phyloP scores from a whole-genome alignment of 2,888 invertebrate species.

The Fabriciana adippe region DNA sequence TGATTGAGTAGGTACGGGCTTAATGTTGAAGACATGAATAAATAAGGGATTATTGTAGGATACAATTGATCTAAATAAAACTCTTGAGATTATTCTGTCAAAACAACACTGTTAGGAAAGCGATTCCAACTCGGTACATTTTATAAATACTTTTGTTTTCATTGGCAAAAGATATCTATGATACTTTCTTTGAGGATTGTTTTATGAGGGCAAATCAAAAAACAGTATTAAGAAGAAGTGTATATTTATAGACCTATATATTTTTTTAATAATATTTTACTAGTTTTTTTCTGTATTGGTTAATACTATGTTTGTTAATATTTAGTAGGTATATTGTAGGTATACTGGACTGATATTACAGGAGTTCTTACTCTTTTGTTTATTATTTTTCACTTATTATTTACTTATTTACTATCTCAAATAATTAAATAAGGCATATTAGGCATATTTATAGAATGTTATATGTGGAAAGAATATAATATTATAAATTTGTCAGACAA shows the following conservation, averaged over 20 bases:
- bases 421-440: too few relatives aligned
- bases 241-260: background rate
- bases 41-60: conserved; percentile 37
- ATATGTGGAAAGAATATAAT: too few relatives aligned
- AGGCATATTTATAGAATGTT: too few relatives aligned
- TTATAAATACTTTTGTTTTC: conserved; percentile 19
- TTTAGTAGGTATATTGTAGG: too few relatives aligned
- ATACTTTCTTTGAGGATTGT: conserved; percentile 7
- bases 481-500: too few relatives aligned
- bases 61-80: conserved; percentile 33
- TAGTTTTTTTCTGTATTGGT: too few relatives aligned
- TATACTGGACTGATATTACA: too few relatives aligned
- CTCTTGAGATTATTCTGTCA: conserved; percentile 29
- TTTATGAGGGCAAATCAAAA: conserved; percentile 5
- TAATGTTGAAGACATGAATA: conserved; percentile 27
- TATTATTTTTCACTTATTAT: too few relatives aligned
- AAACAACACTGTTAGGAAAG: conserved; percentile 18
- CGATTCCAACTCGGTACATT: conserved; percentile 7
- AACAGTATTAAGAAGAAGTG: background rate
- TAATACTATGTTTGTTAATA: too few relatives aligned
- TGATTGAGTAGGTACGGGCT: conserved; percentile 24
- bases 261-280: background rate
- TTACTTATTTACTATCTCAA: too few relatives aligned
- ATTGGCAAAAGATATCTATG: conserved; percentile 18
- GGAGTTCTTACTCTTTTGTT: too few relatives aligned